Conservation (phyloP, 35 echinoderm and acorn worm species). For the Apostichopus japonicus region DNA sequence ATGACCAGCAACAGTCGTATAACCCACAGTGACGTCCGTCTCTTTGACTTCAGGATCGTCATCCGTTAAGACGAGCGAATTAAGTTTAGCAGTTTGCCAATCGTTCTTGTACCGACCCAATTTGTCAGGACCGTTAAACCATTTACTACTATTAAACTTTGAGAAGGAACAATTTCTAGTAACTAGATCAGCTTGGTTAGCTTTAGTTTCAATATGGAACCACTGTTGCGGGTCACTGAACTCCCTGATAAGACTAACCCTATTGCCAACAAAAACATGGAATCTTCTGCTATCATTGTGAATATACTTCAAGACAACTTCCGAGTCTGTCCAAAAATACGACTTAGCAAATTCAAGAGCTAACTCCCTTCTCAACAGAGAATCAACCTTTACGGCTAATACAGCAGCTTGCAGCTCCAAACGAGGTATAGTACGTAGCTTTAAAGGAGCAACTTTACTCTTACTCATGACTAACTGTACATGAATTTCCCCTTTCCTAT, state of each 20-base stretch:
- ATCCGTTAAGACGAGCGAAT: neutral
- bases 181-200: conserved; percentile 48
- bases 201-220: neutral
- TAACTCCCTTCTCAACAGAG: conserved; percentile 50
- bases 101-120: neutral
- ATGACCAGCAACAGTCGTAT: no score
- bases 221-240: conserved; percentile 28
- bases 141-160: conserved; percentile 5
- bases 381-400: conserved; percentile 51
- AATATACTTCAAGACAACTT: conserved; percentile 64
- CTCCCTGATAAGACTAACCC: conserved; percentile 44
- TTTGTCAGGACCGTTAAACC: neutral
- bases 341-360: conserved; percentile 12
- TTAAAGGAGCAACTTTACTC: conserved; percentile 68
- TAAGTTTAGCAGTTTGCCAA: neutral
- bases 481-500: conserved; percentile 41
- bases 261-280: conserved; percentile 61
- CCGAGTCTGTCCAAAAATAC: conserved; percentile 65
- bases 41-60: neutral
- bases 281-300: conserved; percentile 64
- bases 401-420: conserved; percentile 67
- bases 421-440: conserved; percentile 63
- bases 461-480: conserved; percentile 63
- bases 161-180: no score
- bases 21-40: no score